phyloP scores from a whole-genome alignment of 2,888 invertebrate genomes.

The Schizotus pectinicornis region DNA sequence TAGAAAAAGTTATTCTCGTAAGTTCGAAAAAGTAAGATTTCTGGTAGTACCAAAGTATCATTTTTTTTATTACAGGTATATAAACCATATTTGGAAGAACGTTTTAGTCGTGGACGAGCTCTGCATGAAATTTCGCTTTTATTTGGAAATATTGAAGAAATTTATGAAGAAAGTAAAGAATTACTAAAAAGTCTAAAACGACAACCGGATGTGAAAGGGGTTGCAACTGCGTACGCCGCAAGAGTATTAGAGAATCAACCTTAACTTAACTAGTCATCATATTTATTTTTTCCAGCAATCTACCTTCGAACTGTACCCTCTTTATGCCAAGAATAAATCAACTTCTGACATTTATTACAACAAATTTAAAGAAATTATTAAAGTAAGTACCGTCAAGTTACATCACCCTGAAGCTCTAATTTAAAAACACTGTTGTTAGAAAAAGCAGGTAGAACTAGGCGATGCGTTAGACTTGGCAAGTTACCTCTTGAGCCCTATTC shows the following conservation, averaged over 20 bases:
- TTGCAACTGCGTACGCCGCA: conserved; percentile 31
- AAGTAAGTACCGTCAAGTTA: conserved; percentile 27
- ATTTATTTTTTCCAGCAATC: conserved; percentile 36
- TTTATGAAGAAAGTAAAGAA: conserved; percentile 32
- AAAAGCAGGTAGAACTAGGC: conserved; percentile 54
- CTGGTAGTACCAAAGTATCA: too few relatives aligned
- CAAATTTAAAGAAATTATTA: conserved; percentile 33
- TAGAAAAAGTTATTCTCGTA: background rate
- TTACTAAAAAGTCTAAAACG: conserved; percentile 33
- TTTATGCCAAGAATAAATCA: conserved; percentile 44
- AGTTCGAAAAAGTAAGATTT: background rate
- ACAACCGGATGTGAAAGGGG: background rate
- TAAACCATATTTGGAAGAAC: background rate
- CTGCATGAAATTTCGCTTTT: conserved; percentile 10
- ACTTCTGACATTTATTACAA: conserved; percentile 31
- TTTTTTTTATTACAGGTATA: background rate
- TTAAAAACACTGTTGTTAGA: conserved; percentile 34
- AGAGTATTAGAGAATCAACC: conserved; percentile 33
- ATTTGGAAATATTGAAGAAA: conserved; percentile 40
- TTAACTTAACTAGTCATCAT: background rate
- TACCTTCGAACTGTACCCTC: conserved; percentile 43
- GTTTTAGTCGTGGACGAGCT: background rate
- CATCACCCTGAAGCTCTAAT: background rate
- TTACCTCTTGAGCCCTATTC: conserved; percentile 41
- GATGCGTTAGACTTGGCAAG: conserved; percentile 40